These are phyloP conservation scores for Leptogaster cylindrica DNA, from an alignment of 2,888 invertebrate species.

Conservation along the genomic window DNA sequence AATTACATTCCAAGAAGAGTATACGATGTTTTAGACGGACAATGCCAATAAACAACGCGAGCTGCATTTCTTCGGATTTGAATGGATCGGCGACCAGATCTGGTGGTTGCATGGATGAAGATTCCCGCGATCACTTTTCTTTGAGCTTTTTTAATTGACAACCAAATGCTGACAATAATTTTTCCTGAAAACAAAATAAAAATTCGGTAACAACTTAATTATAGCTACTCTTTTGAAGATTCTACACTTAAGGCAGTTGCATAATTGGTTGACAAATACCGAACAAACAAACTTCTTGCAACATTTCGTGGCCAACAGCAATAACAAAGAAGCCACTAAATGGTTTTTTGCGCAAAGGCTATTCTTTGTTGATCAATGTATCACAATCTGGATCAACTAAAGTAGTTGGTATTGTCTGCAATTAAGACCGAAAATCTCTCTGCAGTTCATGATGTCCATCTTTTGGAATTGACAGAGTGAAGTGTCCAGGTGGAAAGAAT, in stretches of 20 bases:
- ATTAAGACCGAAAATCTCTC: too few relatives aligned
- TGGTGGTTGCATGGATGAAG: background rate
- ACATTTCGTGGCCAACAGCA: too few relatives aligned
- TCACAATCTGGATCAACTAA: too few relatives aligned
- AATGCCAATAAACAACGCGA: background rate
- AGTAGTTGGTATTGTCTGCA: too few relatives aligned
- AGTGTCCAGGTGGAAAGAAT: too few relatives aligned
- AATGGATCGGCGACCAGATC: slow-evolving; percentile 5
- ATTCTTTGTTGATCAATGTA: too few relatives aligned
- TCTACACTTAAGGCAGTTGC: slow-evolving; percentile 20
- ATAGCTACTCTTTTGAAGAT: slow-evolving; percentile 19
- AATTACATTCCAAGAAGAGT: slow-evolving; percentile 27
- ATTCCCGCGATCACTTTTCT: background rate
- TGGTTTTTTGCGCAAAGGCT: too few relatives aligned
- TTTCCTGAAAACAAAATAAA: too few relatives aligned
- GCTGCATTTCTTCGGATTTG: slow-evolving; percentile 26
- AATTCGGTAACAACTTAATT: slow-evolving; percentile 29
- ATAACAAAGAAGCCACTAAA: too few relatives aligned
- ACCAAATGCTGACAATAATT: background rate
- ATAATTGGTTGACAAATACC: slow-evolving; percentile 10
- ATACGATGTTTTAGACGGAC: background rate
- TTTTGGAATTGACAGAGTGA: too few relatives aligned
- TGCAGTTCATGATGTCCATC: too few relatives aligned
- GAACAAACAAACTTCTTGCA: slow-evolving; percentile 4
- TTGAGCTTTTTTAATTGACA: background rate